phyloP scores from a whole-genome alignment of 2,113 vertebrate genomes.

The Chaetorhynchus papuensis region DNA sequence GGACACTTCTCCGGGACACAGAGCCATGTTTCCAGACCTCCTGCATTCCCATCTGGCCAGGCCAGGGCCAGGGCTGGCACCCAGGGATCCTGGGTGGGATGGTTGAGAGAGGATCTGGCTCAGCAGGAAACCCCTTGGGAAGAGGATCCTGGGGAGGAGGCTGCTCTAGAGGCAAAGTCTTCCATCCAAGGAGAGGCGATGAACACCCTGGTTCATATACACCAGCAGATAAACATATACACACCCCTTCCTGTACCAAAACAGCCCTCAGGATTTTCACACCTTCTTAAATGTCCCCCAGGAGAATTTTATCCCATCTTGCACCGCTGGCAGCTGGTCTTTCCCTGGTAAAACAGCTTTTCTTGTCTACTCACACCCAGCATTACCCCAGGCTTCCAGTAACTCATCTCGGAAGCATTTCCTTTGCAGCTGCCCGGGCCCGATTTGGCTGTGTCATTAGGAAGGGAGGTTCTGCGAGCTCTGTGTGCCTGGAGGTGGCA shows the following conservation, averaged over 20 bases:
- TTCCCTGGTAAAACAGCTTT: not conserved
- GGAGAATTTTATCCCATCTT: not conserved
- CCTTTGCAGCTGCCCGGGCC: not conserved
- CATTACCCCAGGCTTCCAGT: not conserved
- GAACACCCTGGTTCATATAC: not conserved
- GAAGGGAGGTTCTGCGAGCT: not conserved
- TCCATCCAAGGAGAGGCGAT: not conserved
- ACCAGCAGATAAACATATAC: not conserved
- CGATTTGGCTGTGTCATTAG: not conserved
- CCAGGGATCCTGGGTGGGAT: no score
- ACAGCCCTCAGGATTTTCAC: not conserved
- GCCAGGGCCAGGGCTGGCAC: not conserved
- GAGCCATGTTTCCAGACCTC: accelerated
- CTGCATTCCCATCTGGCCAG: not conserved
- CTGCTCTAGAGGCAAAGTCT: not conserved
- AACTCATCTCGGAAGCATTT: not conserved
- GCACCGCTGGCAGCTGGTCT: not conserved
- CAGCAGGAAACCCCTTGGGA: not conserved
- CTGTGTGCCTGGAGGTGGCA: constrained; percentile 15
- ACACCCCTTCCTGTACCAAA: not conserved
- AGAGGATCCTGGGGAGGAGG: not conserved
- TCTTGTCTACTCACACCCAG: not conserved
- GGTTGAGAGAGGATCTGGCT: not conserved
- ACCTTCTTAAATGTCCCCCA: not conserved
- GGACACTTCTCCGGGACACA: not conserved